Percentiles rank a stretch among this genome's conserved stretches.
phyloP scores from a whole-genome alignment of 1,140 invertebrate species.

The Lepidostoma basale region DNA sequence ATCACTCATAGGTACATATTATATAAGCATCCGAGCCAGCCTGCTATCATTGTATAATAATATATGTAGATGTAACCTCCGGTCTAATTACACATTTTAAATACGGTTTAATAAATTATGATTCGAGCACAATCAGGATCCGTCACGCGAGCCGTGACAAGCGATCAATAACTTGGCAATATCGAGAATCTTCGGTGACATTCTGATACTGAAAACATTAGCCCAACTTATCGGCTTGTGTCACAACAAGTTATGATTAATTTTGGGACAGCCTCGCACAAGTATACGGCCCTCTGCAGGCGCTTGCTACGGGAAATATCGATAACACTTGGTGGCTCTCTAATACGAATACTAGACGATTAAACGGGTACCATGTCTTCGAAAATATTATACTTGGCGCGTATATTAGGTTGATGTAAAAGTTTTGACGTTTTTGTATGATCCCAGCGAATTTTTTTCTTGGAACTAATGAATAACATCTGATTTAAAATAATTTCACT shows the following conservation, averaged over 20 bases:
- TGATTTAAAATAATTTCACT: no score
- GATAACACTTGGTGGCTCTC: no score
- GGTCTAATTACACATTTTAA: background rate
- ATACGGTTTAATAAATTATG: slow-evolving; percentile 5
- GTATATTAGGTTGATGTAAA: no score
- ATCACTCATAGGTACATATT: no score
- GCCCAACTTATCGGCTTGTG: slow-evolving; percentile 25
- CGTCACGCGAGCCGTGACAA: background rate
- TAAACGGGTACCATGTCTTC: no score
- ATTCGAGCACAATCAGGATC: background rate
- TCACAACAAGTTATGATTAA: slow-evolving; percentile 41
- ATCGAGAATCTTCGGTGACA: slow-evolving; percentile 18
- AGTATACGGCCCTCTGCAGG: no score
- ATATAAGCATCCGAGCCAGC: background rate
- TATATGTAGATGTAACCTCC: background rate
- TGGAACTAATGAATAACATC: no score
- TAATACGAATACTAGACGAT: no score
- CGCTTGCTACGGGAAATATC: no score
- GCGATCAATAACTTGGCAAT: slow-evolving; percentile 26
- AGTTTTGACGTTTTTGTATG: no score
- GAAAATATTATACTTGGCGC: no score
- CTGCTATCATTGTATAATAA: background rate
- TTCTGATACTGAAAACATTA: slow-evolving; percentile 34
- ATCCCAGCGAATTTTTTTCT: no score
- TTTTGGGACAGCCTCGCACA: slow-evolving; percentile 9